phyloP scores from a whole-genome alignment of 2,888 invertebrate species.

The Synergus japonicus region DNA sequence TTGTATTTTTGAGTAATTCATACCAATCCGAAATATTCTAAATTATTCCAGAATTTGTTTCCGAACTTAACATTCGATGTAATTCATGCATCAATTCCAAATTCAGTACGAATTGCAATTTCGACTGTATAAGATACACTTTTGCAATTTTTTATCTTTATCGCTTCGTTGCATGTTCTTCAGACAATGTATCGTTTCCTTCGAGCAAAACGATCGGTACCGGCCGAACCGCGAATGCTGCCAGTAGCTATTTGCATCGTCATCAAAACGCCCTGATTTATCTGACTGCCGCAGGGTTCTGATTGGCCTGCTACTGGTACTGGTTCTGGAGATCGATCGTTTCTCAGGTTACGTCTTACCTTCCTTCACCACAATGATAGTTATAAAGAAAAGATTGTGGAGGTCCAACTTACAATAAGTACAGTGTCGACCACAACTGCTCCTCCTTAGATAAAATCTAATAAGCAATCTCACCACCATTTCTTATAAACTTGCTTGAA shows the following conservation, averaged over 20 bases:
- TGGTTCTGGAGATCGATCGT: constrained; percentile 43
- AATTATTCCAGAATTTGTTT: too few species aligned
- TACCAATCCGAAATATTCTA: too few species aligned
- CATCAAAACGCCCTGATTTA: constrained; percentile 55
- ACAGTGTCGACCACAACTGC: not conserved
- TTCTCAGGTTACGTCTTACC: constrained; percentile 20
- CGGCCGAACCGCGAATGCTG: constrained; percentile 45
- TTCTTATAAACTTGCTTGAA: not conserved
- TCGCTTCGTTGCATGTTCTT: constrained; percentile 43
- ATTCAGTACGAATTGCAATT: constrained; percentile 17
- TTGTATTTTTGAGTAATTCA: not conserved
- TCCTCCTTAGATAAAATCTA: not conserved
- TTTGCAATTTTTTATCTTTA: constrained; percentile 41
- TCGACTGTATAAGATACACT: constrained; percentile 45
- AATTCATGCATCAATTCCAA: too few species aligned
- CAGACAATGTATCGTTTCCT: constrained; percentile 47
- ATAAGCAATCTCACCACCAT: not conserved
- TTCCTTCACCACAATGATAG: constrained; percentile 14
- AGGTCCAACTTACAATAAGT: constrained; percentile 14
- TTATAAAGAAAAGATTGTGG: constrained; percentile 23
- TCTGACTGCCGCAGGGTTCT: constrained; percentile 50
- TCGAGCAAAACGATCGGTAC: constrained; percentile 49
- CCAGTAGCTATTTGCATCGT: constrained; percentile 57
- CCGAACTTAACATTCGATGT: too few species aligned
- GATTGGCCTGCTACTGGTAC: constrained; percentile 52